A percentile compares a stretch with the other conserved stretches of the same genome.
Evolutionary conservation across 1,140 invertebrate species (phyloP).

Genomic region (Hyphantria cunea): DNA sequence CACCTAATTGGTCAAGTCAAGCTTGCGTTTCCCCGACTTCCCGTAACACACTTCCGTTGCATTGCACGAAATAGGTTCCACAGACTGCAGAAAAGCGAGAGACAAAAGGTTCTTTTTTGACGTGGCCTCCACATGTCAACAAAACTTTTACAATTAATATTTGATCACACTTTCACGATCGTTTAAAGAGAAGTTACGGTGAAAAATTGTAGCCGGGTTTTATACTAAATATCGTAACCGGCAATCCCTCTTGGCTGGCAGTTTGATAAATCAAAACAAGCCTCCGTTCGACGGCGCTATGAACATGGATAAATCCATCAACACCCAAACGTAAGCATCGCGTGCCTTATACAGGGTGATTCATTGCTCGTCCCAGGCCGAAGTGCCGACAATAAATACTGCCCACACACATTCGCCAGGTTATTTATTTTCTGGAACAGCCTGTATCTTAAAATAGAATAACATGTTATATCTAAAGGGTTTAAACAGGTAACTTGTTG

Average conservation of each 20-base stretch:
- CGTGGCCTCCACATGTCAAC: no score
- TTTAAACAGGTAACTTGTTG: neutral
- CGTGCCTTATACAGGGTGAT: slow-evolving; percentile 32
- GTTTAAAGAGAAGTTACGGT: no score
- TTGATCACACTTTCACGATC: no score
- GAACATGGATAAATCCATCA: slow-evolving; percentile 27
- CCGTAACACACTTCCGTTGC: no score
- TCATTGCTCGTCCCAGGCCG: slow-evolving; percentile 26
- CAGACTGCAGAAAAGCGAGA: no score
- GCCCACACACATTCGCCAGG: slow-evolving; percentile 30
- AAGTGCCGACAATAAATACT: slow-evolving; percentile 32
- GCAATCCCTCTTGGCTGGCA: neutral
- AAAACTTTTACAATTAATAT: no score
- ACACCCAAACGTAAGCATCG: slow-evolving; percentile 22
- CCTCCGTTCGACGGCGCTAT: slow-evolving; percentile 10
- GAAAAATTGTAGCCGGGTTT: no score
- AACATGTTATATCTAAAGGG: neutral
- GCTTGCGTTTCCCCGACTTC: no score
- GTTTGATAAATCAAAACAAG: slow-evolving; percentile 16
- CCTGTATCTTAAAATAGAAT: slow-evolving; percentile 30
- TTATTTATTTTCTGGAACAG: slow-evolving; percentile 32
- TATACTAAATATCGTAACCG: neutral
- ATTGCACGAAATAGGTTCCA: no score
- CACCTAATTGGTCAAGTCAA: no score
- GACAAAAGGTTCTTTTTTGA: no score